Percentiles rank a stretch among this genome's conserved stretches.
Evolutionary conservation across 2,797 vertebrate genomes (phyloP).

Genomic region (Hoplostethus mediterraneus): DNA sequence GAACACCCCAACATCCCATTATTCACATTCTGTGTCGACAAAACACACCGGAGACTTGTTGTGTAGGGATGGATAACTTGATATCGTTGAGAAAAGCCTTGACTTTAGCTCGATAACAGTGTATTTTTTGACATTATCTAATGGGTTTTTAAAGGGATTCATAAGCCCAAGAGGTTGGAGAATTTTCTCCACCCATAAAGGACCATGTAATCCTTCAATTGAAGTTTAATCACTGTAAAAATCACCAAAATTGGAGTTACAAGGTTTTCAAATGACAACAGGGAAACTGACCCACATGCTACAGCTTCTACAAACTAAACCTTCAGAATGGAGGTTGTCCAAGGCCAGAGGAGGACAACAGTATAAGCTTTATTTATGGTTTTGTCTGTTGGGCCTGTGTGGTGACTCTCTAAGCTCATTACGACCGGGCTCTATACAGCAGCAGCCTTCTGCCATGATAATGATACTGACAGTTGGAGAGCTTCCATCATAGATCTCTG

Average conservation of each 20-base stretch:
- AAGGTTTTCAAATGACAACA: no score
- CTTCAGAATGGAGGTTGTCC: conserved; percentile 38
- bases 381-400: conserved; percentile 61
- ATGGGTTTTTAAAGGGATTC: no score
- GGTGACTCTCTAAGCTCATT: conserved; percentile 64
- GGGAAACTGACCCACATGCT: conserved; percentile 34
- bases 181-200: no score
- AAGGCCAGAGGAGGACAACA: conserved; percentile 24
- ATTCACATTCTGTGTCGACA: conserved; percentile 7
- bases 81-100: not conserved
- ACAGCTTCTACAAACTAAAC: conserved; percentile 47
- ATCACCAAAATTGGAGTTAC: no score
- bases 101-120: no score
- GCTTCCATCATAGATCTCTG: conserved; percentile 66
- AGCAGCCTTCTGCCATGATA: conserved; percentile 71
- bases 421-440: conserved; percentile 64
- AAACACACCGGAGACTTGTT: conserved; percentile 17
- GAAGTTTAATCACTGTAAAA: no score
- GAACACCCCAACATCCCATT: conserved; percentile 4
- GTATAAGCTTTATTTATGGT: conserved; percentile 65
- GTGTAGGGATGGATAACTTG: conserved; percentile 21
- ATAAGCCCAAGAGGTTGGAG: no score
- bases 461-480: conserved; percentile 67
- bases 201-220: no score
- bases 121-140: no score